Base-by-base conservation (phyloP, 2,888 invertebrate species). In the Papilio protenor region DNA sequence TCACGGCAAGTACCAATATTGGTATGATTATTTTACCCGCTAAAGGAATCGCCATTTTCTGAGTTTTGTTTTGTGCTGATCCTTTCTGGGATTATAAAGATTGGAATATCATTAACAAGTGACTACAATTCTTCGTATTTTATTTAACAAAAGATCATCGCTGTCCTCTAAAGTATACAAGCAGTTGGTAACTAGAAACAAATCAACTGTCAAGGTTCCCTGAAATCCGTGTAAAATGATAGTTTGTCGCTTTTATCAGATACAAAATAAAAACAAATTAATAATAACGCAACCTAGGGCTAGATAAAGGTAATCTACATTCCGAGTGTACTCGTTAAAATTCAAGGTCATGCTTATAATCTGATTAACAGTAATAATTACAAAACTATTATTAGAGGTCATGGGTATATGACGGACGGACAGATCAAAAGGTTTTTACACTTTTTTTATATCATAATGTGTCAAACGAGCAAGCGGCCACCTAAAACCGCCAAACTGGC, bases 21-120 rank as follows among this genome's bases (percentile, higher is more conserved):
- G 81, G 57, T 23, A 91, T 91, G 14, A 92, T 85, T 6, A 92
- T 57, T 81, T 93, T 94, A 2, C 89, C 93, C 3, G 83, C 47
- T 14, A 91, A n/a, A 2, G 90, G 80, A 45, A 90, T 79, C 64
- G 87, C 86, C 92, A 92, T 92, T 86, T 77, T 78, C 87, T 87
- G 83, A n/a, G 87, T 87, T n/a, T 52, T 59, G 87, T 87, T n/a
- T 52, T 64, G 27, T 23, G 71, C 33, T 18, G 14, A 59, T 55
- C 10, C 55, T 55, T n/a, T 6, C 2, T 21, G 57, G 1, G 14
- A 27, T 55, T 55, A 55, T 59, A 14, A 14, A 14, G 59, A 1
- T 27, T 64, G 10, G n/a, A 33, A 10, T 40, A 40, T 64, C 33
- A 61, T 14, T 14, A 16, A 23, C 21, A 61, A 6, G 0, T 1